A percentile compares a stretch with the other conserved stretches of the same genome.
These are phyloP conservation scores for Zaprionus taronus DNA, from an alignment of 1,140 invertebrate genomes.

Conservation along the genomic window DNA sequence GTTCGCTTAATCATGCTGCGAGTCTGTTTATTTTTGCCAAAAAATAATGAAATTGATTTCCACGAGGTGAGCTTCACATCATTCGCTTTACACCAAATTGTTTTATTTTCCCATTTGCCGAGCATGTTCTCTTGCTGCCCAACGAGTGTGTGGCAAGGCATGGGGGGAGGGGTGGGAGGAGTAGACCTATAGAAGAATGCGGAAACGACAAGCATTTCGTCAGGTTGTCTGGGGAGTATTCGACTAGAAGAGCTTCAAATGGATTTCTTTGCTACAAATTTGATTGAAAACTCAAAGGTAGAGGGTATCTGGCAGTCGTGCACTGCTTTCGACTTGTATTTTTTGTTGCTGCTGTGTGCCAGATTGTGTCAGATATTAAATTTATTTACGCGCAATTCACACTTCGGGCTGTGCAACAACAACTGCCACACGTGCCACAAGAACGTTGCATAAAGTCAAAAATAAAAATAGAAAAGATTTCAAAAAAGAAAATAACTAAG, in stretches of 20 bases:
- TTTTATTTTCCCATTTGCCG: conserved; percentile 43
- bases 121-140: conserved; percentile 4
- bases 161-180: not conserved
- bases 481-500: conserved; percentile 18
- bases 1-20: conserved; percentile 13
- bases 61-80: conserved; percentile 56
- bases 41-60: conserved; percentile 58
- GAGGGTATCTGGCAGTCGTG: not conserved
- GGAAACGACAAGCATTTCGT: conserved; percentile 13
- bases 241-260: no score
- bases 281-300: no score
- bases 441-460: not conserved
- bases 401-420: conserved; percentile 45
- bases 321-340: conserved; percentile 28
- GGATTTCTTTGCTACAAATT: no score
- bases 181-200: conserved; percentile 23
- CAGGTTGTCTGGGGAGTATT: not conserved
- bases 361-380: conserved; percentile 78
- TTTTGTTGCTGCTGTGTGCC: conserved; percentile 48
- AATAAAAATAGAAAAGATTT: not conserved
- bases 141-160: not conserved
- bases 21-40: conserved; percentile 38
- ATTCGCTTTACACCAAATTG: conserved; percentile 60
- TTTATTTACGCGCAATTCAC: conserved; percentile 74
- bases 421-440: conserved; percentile 16